Evolutionary conservation across 2,113 vertebrate species (phyloP).

Genomic region (Ancistrus triradiatus): DNA sequence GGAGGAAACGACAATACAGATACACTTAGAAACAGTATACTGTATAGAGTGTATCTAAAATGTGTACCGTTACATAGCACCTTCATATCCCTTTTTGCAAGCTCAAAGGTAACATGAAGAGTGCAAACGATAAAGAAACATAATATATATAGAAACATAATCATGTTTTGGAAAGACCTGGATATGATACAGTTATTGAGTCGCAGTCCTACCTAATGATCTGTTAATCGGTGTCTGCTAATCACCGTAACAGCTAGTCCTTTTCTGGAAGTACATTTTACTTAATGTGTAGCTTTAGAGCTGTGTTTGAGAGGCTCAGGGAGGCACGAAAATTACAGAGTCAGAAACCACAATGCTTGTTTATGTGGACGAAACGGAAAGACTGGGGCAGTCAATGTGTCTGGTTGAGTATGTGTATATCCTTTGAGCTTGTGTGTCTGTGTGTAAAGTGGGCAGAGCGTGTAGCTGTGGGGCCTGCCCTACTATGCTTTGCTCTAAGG

Average conservation of each 20-base stretch:
- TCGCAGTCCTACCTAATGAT: background rate
- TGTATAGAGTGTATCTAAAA: background rate
- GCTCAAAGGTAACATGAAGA: too few species aligned
- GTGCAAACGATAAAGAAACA: too few species aligned
- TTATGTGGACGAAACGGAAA: slow-evolving; percentile 41
- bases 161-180: background rate
- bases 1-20: slow-evolving; percentile 58
- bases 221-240: background rate
- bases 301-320: slow-evolving; percentile 19
- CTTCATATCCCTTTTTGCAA: too few species aligned
- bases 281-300: background rate
- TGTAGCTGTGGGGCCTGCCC: slow-evolving; percentile 52
- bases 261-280: slow-evolving; percentile 1
- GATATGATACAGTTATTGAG: background rate
- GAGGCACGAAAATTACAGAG: slow-evolving; percentile 34
- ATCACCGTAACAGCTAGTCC: slow-evolving; percentile 9
- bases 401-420: slow-evolving; percentile 42
- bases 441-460: slow-evolving; percentile 39
- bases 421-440: slow-evolving; percentile 24
- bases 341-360: slow-evolving; percentile 46
- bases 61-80: background rate
- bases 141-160: background rate
- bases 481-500: slow-evolving; percentile 56
- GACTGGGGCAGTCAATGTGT: slow-evolving; percentile 36
- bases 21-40: background rate